Percentiles rank a stretch among this genome's conserved stretches.
phyloP scores from a whole-genome alignment of 2,888 invertebrate genomes.

The Eupithecia subfuscata region DNA sequence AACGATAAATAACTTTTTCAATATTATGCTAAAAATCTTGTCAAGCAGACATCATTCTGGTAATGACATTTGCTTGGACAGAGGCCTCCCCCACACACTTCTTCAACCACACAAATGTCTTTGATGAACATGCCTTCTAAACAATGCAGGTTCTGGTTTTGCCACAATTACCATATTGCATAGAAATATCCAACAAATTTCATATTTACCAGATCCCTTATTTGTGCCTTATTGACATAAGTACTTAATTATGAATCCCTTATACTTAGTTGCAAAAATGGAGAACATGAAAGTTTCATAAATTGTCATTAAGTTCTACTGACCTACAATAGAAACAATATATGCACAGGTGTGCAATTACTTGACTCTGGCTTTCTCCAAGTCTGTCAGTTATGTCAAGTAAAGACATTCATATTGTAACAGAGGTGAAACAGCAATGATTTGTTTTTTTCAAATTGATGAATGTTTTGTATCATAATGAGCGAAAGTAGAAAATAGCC shows the following conservation, averaged over 20 bases:
- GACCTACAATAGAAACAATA: slow-evolving; percentile 6
- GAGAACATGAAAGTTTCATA: background rate
- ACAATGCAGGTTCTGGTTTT: background rate
- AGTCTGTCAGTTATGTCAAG: background rate
- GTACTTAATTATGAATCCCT: background rate
- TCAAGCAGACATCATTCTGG: background rate
- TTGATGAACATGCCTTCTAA: background rate
- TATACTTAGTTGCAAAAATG: background rate
- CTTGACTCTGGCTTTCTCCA: background rate
- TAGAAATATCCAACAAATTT: background rate
- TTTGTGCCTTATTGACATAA: background rate
- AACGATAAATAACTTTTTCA: background rate
- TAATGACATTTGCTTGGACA: background rate
- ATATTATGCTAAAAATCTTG: background rate
- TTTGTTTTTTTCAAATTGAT: background rate
- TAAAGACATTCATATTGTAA: background rate
- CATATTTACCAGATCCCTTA: background rate
- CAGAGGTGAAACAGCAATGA: background rate
- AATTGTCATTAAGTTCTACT: background rate
- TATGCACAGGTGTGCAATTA: background rate
- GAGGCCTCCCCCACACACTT: background rate
- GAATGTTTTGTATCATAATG: background rate
- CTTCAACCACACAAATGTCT: too few species aligned
- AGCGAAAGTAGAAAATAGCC: background rate
- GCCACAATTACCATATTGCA: background rate